Evolutionary conservation across 2,113 vertebrate species (phyloP).

Genomic region (Rhodinocichla rosea): DNA sequence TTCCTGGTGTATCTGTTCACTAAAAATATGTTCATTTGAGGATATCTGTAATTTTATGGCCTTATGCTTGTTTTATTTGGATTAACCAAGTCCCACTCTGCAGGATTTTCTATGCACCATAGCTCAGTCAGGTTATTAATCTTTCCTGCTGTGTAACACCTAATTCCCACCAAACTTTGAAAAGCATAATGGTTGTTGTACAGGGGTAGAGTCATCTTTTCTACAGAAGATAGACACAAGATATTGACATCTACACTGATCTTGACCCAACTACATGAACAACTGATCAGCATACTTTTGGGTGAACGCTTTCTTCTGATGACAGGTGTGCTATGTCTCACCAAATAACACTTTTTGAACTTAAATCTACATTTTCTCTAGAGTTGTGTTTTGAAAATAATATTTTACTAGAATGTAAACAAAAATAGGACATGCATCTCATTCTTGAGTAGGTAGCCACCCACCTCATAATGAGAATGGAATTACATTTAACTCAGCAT

Average conservation of each 20-base stretch:
- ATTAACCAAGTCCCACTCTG: not conserved
- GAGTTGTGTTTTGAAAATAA: not conserved
- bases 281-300: not conserved
- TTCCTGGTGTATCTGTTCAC: not conserved
- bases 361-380: not conserved
- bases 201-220: not conserved
- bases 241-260: not conserved
- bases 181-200: not conserved
- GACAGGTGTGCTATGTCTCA: not conserved
- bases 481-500: not conserved
- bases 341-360: not conserved
- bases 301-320: not conserved
- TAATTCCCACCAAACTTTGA: not conserved
- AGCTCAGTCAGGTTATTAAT: not conserved
- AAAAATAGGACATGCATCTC: not conserved
- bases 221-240: not conserved
- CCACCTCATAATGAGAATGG: not conserved
- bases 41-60: not conserved
- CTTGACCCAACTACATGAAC: not conserved
- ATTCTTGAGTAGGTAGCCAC: not conserved
- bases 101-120: not conserved
- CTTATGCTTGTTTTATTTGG: not conserved
- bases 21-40: not conserved
- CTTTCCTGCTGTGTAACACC: not conserved
- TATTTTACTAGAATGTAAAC: not conserved